Evolutionary conservation across 2,888 invertebrate genomes (phyloP), one percentile per base, ranked within the genome.

Genomic region (Drosophila atripex): DNA sequence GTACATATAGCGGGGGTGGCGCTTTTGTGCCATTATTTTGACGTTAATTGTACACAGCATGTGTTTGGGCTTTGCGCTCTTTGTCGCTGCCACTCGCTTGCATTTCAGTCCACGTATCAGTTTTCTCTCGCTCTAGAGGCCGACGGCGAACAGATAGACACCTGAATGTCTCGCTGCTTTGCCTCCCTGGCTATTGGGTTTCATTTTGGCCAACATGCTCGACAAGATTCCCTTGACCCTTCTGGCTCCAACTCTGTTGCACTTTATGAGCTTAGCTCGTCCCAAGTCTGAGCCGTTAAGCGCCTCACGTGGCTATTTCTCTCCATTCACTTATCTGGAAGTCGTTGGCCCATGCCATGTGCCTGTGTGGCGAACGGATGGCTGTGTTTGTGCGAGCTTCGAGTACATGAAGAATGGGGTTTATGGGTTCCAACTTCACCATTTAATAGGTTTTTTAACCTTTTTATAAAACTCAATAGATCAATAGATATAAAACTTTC

Each of bases 91-190:
- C 41, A 38, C 58, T 58, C 30, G 56, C 38, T 53, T 49, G 14
- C 52, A 51, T 18, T n/a, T 47, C 45, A 35, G 46, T 28, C 35
- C 39, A 43, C 18, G 28, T 35, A 35, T n/a, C 35, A 14, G 56
- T 25, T 25, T 32, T 38, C 43, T 70, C 35, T 49, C 52, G 58
- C 35, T 53, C 30, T n/a, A 25, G 46, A 35, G 23, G 38, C 23
- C 16, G 32, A 11, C 14, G 56, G 41, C 21, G 28, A 45, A 32
- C 53, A 60, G 60, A 71, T 69, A 69, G 71, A 70, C 60, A 70
- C 71, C 69, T 71, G 60, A 70, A 35, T 23, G 39, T 46, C 69
- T 70, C 69, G 69, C 43, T 70, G 60, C 32, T 59, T 54, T 23
- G 16, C 21, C 12, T 32, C 11, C 5, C 53, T 4, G 25, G n/a